These are phyloP conservation scores for Hipposideros larvatus DNA, from an alignment of 2,797 vertebrate genomes.

Conservation along the genomic window DNA sequence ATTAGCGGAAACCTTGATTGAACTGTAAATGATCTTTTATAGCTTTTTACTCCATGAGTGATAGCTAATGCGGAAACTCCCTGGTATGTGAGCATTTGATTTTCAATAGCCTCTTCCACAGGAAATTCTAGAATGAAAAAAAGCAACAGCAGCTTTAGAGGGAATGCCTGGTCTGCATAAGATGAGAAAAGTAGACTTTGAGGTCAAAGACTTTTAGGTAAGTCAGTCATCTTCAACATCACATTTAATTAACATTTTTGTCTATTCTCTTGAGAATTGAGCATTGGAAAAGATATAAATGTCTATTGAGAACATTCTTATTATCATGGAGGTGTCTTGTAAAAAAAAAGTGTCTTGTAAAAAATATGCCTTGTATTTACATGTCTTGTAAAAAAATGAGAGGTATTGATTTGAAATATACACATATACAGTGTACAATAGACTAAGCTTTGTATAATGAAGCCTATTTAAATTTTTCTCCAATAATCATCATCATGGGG, in stretches of 20 bases:
- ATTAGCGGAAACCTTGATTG: slow-evolving; percentile 73
- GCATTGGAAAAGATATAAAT: not conserved
- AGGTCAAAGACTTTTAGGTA: not conserved
- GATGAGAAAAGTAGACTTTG: not conserved
- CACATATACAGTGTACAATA: not conserved
- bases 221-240: not conserved
- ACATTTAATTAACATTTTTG: not conserved
- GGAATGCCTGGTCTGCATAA: not conserved
- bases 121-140: slow-evolving; percentile 48
- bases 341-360: too few relatives aligned
- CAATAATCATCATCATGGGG: not conserved
- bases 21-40: slow-evolving; percentile 74
- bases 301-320: not conserved
- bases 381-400: too few relatives aligned
- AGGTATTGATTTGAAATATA: not conserved
- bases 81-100: not conserved
- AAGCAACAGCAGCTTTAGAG: not conserved
- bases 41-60: slow-evolving; percentile 61
- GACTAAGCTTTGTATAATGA: not conserved
- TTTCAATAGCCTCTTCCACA: slow-evolving; percentile 40
- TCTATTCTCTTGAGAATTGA: not conserved
- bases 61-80: slow-evolving; percentile 37
- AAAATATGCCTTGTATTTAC: too few relatives aligned
- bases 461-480: not conserved
- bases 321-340: not conserved